These are phyloP conservation scores for Lampropteryx suffumata DNA, from an alignment of 2,888 invertebrate genomes.

Conservation along the genomic window DNA sequence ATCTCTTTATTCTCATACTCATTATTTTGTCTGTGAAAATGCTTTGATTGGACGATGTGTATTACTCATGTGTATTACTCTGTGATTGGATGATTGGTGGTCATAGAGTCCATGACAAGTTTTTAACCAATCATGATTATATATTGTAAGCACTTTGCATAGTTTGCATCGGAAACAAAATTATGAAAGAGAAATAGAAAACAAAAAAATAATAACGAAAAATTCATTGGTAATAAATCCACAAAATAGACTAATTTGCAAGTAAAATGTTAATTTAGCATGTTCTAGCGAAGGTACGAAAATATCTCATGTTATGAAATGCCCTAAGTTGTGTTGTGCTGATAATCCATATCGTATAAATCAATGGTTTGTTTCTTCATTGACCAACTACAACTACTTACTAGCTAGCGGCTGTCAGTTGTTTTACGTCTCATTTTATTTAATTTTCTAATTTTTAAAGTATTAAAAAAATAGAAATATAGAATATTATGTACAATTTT, in stretches of 20 bases:
- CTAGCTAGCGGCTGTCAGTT: slow-evolving; percentile 78
- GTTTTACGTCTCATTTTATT: slow-evolving; percentile 74
- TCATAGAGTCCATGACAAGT: no score
- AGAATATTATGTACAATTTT: slow-evolving; percentile 44
- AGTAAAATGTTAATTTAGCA: slow-evolving; percentile 53
- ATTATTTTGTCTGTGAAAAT: no score
- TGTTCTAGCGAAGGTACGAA: slow-evolving; percentile 60
- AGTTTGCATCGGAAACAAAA: not conserved
- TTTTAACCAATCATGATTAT: no score
- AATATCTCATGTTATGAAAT: slow-evolving; percentile 7
- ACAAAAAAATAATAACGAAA: slow-evolving; percentile 59
- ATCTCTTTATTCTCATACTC: no score
- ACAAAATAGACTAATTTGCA: slow-evolving; percentile 52
- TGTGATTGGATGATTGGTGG: no score
- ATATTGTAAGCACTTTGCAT: no score
- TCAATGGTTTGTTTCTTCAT: slow-evolving; percentile 15
- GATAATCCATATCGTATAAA: slow-evolving; percentile 4
- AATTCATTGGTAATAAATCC: slow-evolving; percentile 55
- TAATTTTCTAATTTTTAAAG: slow-evolving; percentile 13
- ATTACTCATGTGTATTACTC: no score
- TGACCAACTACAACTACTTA: slow-evolving; percentile 50
- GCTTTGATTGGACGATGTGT: no score
- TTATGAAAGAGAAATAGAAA: slow-evolving; percentile 47
- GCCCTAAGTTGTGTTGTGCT: not conserved
- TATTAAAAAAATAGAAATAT: slow-evolving; percentile 1